phyloP scores from a whole-genome alignment of 2,113 vertebrate genomes.

The Embiotoca jacksoni region DNA sequence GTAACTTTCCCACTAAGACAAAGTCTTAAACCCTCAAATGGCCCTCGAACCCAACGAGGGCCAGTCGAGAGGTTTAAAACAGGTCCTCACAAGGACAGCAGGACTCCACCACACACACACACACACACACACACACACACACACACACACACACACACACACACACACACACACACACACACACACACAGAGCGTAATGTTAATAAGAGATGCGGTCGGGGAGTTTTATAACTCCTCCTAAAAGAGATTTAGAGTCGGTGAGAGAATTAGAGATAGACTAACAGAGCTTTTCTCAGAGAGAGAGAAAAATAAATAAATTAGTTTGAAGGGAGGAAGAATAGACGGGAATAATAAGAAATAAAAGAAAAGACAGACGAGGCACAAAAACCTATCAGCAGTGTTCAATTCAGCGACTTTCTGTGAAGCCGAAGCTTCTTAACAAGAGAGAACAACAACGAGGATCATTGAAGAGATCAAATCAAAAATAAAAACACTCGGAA shows the following conservation, averaged over 20 bases:
- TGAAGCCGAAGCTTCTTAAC: neutral
- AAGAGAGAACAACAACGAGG: neutral
- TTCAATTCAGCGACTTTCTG: slow-evolving; percentile 12
- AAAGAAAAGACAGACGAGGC: neutral
- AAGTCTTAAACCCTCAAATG: too few species aligned
- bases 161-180: neutral
- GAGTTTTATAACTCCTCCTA: slow-evolving; percentile 54
- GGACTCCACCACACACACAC: too few species aligned
- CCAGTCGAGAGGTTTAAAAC: too few species aligned
- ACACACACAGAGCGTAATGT: slow-evolving; percentile 12
- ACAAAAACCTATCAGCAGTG: neutral
- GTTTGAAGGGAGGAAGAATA: too few species aligned
- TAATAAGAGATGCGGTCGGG: slow-evolving; percentile 40
- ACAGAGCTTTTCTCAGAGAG: slow-evolving; percentile 1
- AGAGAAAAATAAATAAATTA: too few species aligned
- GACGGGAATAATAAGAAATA: neutral
- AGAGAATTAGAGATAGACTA: slow-evolving; percentile 32
- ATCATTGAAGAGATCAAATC: too few species aligned
- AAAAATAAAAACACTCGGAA: neutral
- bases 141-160: too few species aligned
- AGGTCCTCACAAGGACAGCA: too few species aligned
- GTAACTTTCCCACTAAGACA: too few species aligned
- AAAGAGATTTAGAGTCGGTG: slow-evolving; percentile 53
- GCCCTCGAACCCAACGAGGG: too few species aligned
- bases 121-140: too few species aligned